A percentile compares a stretch with the other conserved stretches of the same genome.
phyloP scores from a whole-genome alignment of 2,113 vertebrate species.

The Naja naja region DNA sequence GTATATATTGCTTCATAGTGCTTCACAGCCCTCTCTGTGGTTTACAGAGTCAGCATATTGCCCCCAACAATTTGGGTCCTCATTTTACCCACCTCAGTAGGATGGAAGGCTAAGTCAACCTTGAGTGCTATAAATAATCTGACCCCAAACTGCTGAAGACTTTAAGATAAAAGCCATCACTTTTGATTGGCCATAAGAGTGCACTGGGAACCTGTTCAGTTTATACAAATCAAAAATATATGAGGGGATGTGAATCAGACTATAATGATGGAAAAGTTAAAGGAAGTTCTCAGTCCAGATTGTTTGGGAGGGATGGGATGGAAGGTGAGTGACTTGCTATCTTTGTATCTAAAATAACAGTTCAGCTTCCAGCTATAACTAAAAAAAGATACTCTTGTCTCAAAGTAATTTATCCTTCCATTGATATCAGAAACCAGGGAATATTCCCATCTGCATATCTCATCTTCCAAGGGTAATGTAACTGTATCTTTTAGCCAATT shows the following conservation, averaged over 20 bases:
- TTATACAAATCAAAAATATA: background rate
- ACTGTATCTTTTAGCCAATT: background rate
- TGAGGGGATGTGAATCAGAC: background rate
- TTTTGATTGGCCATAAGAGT: background rate
- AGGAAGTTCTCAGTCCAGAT: background rate
- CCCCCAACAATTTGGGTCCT: too few species aligned
- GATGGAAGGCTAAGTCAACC: too few species aligned
- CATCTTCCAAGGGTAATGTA: background rate
- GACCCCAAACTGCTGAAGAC: background rate
- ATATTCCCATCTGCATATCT: background rate
- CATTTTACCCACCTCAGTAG: too few species aligned
- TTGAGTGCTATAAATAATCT: background rate
- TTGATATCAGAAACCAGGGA: background rate
- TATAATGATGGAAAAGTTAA: background rate
- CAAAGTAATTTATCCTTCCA: too few species aligned
- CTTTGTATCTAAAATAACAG: background rate
- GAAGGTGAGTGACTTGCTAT: background rate
- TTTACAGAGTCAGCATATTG: too few species aligned
- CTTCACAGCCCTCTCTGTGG: too few species aligned
- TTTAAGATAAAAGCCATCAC: background rate
- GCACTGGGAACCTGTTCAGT: background rate
- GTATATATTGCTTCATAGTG: too few species aligned
- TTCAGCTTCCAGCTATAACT: background rate
- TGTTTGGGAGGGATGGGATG: accelerated
- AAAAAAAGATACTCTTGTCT: background rate